A percentile compares a stretch with the other conserved stretches of the same genome.
phyloP scores from a whole-genome alignment of 2,113 vertebrate genomes.

The Dendrocopos noguchii region DNA sequence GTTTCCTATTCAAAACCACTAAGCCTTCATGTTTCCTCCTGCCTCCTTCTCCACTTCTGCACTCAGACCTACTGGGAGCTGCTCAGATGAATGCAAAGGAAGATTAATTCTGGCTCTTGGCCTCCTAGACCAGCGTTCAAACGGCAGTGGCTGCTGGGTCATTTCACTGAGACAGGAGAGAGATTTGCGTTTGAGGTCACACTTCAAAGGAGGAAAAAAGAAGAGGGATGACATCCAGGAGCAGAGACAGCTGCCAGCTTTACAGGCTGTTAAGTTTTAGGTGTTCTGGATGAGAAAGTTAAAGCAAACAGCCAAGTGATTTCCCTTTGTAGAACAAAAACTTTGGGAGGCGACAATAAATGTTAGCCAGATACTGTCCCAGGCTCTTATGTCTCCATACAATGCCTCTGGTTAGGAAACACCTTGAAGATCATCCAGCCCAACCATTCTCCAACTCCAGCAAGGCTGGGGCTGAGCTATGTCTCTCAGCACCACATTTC shows the following conservation, averaged over 20 bases:
- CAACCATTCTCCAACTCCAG: no score
- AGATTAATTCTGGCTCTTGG: neutral
- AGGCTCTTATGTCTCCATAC: neutral
- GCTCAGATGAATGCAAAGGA: neutral
- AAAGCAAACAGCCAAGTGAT: neutral
- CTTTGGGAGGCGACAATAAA: rapidly evolving
- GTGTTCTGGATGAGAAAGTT: neutral
- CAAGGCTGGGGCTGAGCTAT: no score
- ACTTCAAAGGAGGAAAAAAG: neutral
- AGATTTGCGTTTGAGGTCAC: neutral
- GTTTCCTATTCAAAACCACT: neutral
- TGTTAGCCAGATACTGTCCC: neutral
- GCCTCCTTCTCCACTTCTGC: neutral
- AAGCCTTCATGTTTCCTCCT: neutral
- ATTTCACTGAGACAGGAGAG: neutral
- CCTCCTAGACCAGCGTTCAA: neutral
- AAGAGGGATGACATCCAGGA: neutral
- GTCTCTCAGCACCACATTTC: no score
- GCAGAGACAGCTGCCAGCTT: neutral
- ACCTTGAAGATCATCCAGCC: no score
- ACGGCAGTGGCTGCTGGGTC: neutral
- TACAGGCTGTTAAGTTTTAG: neutral
- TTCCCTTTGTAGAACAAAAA: neutral
- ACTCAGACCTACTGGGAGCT: neutral
- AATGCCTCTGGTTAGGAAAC: no score